These are phyloP conservation scores for Hoplodrina ambigua DNA, from an alignment of 2,888 invertebrate species.

Conservation along the genomic window DNA sequence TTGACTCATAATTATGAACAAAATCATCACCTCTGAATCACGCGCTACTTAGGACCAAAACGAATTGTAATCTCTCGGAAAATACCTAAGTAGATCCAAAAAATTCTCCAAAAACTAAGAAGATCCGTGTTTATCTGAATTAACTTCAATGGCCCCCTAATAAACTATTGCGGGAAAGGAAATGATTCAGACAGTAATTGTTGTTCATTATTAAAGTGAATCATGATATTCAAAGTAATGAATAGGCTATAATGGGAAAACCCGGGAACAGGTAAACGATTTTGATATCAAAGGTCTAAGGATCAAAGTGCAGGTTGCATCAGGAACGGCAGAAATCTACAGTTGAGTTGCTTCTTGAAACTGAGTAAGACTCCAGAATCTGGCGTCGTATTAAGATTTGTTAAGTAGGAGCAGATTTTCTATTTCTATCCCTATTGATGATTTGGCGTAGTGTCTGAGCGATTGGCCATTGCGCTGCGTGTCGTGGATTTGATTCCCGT, in stretches of 20 bases:
- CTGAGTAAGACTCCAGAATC: too few species aligned
- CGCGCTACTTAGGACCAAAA: slow-evolving; percentile 27
- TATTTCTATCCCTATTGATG: too few species aligned
- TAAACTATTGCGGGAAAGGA: slow-evolving; percentile 66
- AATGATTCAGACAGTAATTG: slow-evolving; percentile 74
- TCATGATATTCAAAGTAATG: slow-evolving; percentile 66
- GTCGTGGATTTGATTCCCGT: too few species aligned
- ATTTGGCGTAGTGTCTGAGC: too few species aligned
- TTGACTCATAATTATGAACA: neutral
- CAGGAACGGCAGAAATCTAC: neutral
- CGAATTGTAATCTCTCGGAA: slow-evolving; percentile 46
- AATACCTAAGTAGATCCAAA: slow-evolving; percentile 34
- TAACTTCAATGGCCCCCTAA: slow-evolving; percentile 68
- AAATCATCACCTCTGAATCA: slow-evolving; percentile 45
- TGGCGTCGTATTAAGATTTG: too few species aligned
- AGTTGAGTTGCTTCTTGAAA: slow-evolving; percentile 1
- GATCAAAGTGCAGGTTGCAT: slow-evolving; percentile 10
- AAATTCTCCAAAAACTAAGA: slow-evolving; percentile 39
- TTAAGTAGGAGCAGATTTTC: too few species aligned
- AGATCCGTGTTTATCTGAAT: slow-evolving; percentile 68
- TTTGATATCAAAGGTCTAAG: slow-evolving; percentile 11
- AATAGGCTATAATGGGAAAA: slow-evolving; percentile 68
- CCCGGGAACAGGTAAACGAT: slow-evolving; percentile 62
- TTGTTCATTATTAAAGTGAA: slow-evolving; percentile 72
- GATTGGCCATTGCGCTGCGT: too few species aligned